phyloP scores from a whole-genome alignment of 2,888 invertebrate genomes.

The Embidobia sp. region DNA sequence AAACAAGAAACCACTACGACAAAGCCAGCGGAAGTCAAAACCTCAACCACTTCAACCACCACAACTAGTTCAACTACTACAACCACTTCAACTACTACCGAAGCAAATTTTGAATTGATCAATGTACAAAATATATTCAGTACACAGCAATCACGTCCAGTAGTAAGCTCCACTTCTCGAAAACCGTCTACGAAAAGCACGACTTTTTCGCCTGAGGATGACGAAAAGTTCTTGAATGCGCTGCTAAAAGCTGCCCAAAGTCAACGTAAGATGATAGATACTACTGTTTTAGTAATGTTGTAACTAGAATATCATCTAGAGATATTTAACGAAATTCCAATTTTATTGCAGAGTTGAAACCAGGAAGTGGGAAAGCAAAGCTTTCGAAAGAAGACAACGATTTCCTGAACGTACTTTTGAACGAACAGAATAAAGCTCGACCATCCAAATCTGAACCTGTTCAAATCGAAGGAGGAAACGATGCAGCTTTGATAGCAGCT shows the following conservation, averaged over 20 bases:
- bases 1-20: neutral
- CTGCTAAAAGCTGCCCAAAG: conserved; percentile 71
- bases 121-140: conserved; percentile 72
- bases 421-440: conserved; percentile 67
- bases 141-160: conserved; percentile 63
- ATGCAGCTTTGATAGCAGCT: conserved; percentile 87
- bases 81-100: neutral
- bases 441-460: conserved; percentile 66
- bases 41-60: too few relatives aligned
- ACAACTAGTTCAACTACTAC: too few relatives aligned
- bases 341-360: conserved; percentile 33
- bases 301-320: too few relatives aligned
- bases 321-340: too few relatives aligned
- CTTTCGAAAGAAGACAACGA: conserved; percentile 71
- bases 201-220: conserved; percentile 76
- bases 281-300: neutral
- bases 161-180: conserved; percentile 69
- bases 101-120: conserved; percentile 54
- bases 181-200: conserved; percentile 62
- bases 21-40: neutral
- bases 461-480: conserved; percentile 78
- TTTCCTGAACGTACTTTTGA: conserved; percentile 74
- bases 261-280: conserved; percentile 62
- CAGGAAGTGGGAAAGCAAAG: neutral
- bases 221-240: conserved; percentile 75